These are phyloP conservation scores for Tipula helvola DNA, from an alignment of 2,888 invertebrate genomes.

Conservation along the genomic window DNA sequence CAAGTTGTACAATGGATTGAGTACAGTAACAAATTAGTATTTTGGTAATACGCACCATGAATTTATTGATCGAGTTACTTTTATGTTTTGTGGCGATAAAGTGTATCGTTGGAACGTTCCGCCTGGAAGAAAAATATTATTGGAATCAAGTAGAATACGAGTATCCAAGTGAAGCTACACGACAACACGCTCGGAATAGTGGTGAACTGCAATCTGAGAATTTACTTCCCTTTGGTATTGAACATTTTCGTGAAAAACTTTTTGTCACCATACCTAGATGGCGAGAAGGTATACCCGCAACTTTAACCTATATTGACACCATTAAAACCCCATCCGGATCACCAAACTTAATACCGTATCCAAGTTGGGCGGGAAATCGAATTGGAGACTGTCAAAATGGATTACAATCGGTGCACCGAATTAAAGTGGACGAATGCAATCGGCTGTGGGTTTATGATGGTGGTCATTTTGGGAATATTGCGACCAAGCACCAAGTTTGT, in stretches of 20 bases:
- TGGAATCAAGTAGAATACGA: constrained; percentile 69
- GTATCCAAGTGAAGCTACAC: constrained; percentile 49
- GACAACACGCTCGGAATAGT: constrained; percentile 48
- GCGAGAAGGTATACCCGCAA: constrained; percentile 69
- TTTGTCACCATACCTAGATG: constrained; percentile 74
- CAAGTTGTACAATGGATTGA: no score
- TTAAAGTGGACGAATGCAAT: constrained; percentile 65
- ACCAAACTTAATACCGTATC: constrained; percentile 65
- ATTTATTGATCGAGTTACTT: not conserved
- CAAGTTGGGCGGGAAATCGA: constrained; percentile 60
- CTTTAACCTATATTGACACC: constrained; percentile 65
- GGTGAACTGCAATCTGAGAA: constrained; percentile 63
- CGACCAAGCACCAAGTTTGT: constrained; percentile 61
- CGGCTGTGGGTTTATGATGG: constrained; percentile 33
- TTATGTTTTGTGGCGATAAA: not conserved
- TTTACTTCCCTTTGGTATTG: constrained; percentile 69
- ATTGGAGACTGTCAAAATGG: constrained; percentile 63
- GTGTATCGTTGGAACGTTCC: constrained; percentile 25
- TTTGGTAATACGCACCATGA: no score
- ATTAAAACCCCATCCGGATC: constrained; percentile 51
- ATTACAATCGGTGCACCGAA: constrained; percentile 64
- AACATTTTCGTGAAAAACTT: constrained; percentile 67
- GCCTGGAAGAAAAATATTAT: constrained; percentile 55
- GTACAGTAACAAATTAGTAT: no score
- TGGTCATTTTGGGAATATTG: constrained; percentile 71